Evolutionary conservation across 2,797 vertebrate genomes (phyloP).

Genomic region (Esox lucius): DNA sequence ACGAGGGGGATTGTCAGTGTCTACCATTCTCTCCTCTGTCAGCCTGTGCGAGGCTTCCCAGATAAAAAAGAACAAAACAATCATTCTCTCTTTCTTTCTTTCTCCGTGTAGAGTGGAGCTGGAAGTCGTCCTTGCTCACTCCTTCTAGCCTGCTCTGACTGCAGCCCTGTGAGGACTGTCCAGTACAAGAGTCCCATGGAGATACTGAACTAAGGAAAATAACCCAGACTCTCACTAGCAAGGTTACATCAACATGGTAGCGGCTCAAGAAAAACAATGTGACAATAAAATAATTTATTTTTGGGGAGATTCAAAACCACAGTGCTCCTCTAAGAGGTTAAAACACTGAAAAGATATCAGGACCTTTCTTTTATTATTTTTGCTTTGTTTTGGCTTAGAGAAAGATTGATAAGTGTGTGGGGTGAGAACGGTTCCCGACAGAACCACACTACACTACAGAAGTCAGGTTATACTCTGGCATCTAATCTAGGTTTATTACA

Average conservation of each 20-base stretch:
- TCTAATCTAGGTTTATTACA: not conserved
- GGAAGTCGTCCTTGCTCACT: constrained; percentile 56
- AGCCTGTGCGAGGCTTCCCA: constrained; percentile 4
- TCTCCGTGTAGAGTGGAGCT: constrained; percentile 31
- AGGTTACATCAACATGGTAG: constrained; percentile 50
- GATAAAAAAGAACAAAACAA: constrained; percentile 28
- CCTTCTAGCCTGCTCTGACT: constrained; percentile 51
- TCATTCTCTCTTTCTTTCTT: constrained; percentile 21
- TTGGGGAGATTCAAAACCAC: constrained; percentile 20
- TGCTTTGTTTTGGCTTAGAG: constrained; percentile 14
- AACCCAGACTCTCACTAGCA: constrained; percentile 43
- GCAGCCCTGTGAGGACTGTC: constrained; percentile 25
- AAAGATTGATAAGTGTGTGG: constrained; percentile 8
- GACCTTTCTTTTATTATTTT: constrained; percentile 22
- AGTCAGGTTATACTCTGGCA: not conserved
- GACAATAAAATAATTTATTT: constrained; percentile 38
- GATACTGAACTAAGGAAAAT: constrained; percentile 58
- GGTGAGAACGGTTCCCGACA: constrained; percentile 11
- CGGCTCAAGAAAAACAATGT: constrained; percentile 40
- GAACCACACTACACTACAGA: not conserved
- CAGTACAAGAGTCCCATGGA: constrained; percentile 41
- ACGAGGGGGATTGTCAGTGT: constrained; percentile 24
- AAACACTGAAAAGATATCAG: constrained; percentile 10
- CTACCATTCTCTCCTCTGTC: constrained; percentile 12
- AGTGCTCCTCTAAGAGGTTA: constrained; percentile 10